Conservation (phyloP, 1,140 invertebrate genomes). For the Alviniconcha marisindica region DNA sequence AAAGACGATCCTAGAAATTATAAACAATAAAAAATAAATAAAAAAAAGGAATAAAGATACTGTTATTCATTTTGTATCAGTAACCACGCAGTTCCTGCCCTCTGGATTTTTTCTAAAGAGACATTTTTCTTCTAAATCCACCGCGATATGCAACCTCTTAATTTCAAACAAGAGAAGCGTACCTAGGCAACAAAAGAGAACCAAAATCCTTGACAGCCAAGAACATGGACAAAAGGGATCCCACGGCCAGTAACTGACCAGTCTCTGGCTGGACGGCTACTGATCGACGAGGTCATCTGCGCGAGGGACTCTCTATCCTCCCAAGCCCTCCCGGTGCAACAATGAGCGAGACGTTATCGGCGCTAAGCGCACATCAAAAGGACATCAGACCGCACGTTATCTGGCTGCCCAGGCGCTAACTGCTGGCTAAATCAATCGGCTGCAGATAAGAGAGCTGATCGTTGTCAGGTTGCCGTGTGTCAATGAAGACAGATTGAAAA, state of each 20-base stretch:
- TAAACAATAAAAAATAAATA: too few species aligned
- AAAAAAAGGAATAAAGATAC: too few species aligned
- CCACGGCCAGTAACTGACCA: too few species aligned
- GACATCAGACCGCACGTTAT: neutral
- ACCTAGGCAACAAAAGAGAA: too few species aligned
- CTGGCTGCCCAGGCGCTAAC: neutral
- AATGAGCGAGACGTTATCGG: neutral
- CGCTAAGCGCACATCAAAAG: slow-evolving; percentile 7
- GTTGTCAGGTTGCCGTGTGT: neutral
- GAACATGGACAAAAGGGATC: too few species aligned
- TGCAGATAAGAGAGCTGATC: neutral
- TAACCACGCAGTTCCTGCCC: too few species aligned
- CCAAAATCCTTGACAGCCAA: neutral
- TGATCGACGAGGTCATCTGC: neutral
- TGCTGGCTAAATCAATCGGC: slow-evolving; percentile 19
- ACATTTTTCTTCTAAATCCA: too few species aligned
- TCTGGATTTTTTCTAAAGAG: too few species aligned
- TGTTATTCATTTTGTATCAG: too few species aligned
- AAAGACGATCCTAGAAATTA: too few species aligned
- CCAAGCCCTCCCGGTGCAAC: neutral
- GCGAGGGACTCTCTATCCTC: neutral
- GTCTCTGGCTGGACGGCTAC: neutral
- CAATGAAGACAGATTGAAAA: neutral
- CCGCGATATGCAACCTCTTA: too few species aligned
- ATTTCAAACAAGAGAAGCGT: too few species aligned